Evolutionary conservation across 2,888 invertebrate genomes (phyloP), one percentile per base, ranked within the genome.

Genomic region (Tromatobia lineatoria): DNA sequence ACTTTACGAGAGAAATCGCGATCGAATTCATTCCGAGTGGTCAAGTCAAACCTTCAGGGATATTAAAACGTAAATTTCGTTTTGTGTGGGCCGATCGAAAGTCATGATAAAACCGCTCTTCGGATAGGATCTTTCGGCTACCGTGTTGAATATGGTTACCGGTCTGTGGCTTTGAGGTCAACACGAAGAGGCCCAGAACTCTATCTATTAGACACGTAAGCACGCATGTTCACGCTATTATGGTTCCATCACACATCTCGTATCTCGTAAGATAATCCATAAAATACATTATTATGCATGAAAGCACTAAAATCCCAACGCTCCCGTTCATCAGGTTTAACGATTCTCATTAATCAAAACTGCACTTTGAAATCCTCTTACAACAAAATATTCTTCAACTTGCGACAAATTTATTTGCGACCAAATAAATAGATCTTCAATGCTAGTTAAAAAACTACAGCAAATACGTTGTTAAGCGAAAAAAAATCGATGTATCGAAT

Each of bases 121-220:
- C 52, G 81, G 83, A 86, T 83, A 82, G 73, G 76, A 86, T 85
- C 85, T 76, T 71, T 79, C 61, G 77, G 83, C 86, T 85, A 86
- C 86, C 73, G 86, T 86, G 42, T 85, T 85, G 77, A 80, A 82
- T 71, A 73, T 34, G 25, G 50, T 67, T 52, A 50, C 10, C 54
- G 13, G 47, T 15, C n/a, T 52, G 38, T 29, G 38, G 20, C 23
- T 50, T 69, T 71, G 71, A 67, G 75, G 57, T 76, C 83, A 52
- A 66, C 66, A 66, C 59, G 57, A 78, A 79, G 61, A 66, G 59
- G 15, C 29, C 29, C 59, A 29, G 29, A 34, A 11, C 34, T 29
- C 10, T 29, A 15, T 7, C 29, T 61, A 34, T 61, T 42, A 42
- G 66, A 54, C 61, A 52, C 61, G 54, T 75, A 47, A n/a, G 23